A percentile compares a stretch with the other conserved stretches of the same genome.
phyloP scores from a whole-genome alignment of 2,888 invertebrate species.

The Spialia ferax region DNA sequence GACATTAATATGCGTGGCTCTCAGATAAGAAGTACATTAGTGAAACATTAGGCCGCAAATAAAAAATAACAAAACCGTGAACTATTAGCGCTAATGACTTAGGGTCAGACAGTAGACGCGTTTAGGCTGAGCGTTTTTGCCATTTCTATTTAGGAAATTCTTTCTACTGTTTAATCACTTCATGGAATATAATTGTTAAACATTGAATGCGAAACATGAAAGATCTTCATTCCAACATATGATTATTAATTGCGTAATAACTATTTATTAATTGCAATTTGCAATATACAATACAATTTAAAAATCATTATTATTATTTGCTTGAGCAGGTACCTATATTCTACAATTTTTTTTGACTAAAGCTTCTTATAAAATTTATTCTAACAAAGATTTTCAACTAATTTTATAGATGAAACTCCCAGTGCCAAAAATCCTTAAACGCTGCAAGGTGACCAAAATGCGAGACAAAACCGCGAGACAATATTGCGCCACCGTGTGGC shows the following conservation, averaged over 20 bases:
- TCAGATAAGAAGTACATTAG: slow-evolving; percentile 29
- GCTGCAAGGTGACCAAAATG: slow-evolving; percentile 32
- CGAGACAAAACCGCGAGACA: slow-evolving; percentile 30
- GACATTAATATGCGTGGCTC: slow-evolving; percentile 11
- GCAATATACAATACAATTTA: no score
- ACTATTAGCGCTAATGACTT: slow-evolving; percentile 30
- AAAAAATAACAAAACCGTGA: slow-evolving; percentile 25
- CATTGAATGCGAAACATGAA: no score
- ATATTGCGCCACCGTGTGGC: slow-evolving; percentile 38
- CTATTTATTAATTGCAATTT: no score
- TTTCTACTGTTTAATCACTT: not conserved
- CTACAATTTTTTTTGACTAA: no score
- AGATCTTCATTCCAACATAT: no score
- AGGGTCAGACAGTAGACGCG: not conserved
- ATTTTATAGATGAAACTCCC: not conserved
- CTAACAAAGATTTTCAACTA: not conserved
- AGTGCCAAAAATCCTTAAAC: slow-evolving; percentile 22
- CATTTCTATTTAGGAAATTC: not conserved
- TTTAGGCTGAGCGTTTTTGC: not conserved
- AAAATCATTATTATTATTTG: no score
- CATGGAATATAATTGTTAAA: not conserved
- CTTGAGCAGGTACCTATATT: no score
- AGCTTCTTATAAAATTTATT: no score
- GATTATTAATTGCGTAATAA: no score
- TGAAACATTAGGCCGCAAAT: slow-evolving; percentile 24